These are phyloP conservation scores for Platyrinchus mystaceus DNA, from an alignment of 2,797 vertebrate species.

Conservation along the genomic window DNA sequence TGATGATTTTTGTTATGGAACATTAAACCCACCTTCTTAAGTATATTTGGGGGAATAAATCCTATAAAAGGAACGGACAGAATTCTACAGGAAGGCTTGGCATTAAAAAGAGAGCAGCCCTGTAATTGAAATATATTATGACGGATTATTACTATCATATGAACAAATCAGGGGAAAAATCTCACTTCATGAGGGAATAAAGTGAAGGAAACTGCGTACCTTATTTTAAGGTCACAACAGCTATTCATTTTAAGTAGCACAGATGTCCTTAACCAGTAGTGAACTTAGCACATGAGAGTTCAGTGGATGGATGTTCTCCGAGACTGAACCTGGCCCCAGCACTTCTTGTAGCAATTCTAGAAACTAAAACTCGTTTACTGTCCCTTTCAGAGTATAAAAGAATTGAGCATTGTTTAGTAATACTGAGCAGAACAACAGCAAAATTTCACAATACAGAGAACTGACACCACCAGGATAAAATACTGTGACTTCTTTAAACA, in stretches of 20 bases:
- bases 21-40: not conserved
- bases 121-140: not conserved
- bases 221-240: not conserved
- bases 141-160: not conserved
- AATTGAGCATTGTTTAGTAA: conserved; percentile 4
- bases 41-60: not conserved
- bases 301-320: not conserved
- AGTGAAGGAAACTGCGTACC: not conserved
- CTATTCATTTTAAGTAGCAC: not conserved
- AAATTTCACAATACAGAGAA: not conserved
- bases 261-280: not conserved
- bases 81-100: not conserved
- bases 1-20: not conserved
- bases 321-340: not conserved
- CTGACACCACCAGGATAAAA: not conserved
- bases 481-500: not conserved
- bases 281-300: not conserved
- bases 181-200: not conserved
- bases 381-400: not conserved
- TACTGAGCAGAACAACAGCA: not conserved
- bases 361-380: not conserved
- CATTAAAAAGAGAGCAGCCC: not conserved
- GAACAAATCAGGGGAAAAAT: not conserved
- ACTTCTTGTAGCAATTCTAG: not conserved
- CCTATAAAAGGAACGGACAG: not conserved